Evolutionary conservation across 2,113 vertebrate genomes (phyloP).

Genomic region (Parotia lawesii): DNA sequence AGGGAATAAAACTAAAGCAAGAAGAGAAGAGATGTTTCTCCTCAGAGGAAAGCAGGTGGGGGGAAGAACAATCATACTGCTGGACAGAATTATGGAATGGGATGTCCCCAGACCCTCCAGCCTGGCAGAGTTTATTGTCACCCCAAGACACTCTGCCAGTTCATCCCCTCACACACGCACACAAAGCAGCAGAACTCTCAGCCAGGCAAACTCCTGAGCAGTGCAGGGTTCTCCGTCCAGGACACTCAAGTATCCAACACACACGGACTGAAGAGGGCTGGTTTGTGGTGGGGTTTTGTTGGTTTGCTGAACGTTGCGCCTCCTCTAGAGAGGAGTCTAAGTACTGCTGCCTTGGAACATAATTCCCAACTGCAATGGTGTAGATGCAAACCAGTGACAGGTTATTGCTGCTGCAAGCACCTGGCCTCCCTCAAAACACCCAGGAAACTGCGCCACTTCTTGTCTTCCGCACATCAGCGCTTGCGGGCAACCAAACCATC

Average conservation of each 20-base stretch:
- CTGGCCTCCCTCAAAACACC: background rate
- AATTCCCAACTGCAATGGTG: background rate
- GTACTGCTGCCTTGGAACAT: background rate
- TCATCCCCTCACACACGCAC: background rate
- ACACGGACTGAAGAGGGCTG: background rate
- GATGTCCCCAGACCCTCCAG: background rate
- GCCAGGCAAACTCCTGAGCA: background rate
- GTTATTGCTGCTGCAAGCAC: background rate
- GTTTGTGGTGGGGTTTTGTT: background rate
- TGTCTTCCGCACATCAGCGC: background rate
- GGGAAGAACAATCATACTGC: background rate
- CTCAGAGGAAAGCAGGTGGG: background rate
- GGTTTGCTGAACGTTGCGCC: background rate
- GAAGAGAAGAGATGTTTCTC: background rate
- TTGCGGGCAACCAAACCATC: background rate
- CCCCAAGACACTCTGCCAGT: background rate
- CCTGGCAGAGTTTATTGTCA: background rate
- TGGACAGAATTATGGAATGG: background rate
- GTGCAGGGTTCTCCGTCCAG: background rate
- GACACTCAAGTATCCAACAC: too few species aligned
- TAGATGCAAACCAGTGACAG: fast-evolving
- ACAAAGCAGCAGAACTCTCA: background rate
- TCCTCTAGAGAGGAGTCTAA: background rate
- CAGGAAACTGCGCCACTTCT: fast-evolving
- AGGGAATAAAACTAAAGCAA: background rate